Evolutionary conservation across 2,797 vertebrate species (phyloP).

Genomic region (Pseudopleuronectes americanus): DNA sequence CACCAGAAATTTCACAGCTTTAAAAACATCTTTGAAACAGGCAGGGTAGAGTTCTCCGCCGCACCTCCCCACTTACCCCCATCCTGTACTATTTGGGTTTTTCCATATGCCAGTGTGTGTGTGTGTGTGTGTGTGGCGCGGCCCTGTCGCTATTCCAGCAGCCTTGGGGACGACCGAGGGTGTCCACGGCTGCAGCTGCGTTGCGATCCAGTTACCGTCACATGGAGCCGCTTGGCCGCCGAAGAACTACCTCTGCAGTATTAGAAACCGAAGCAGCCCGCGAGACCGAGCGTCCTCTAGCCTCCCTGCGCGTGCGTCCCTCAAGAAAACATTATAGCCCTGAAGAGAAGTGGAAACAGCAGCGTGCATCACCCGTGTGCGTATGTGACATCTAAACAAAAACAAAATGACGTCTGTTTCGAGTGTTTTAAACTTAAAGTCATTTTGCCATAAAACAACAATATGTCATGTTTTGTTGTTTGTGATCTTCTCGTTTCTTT

Average conservation of each 20-base stretch:
- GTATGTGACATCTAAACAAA: background rate
- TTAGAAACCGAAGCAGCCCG: slow-evolving; percentile 78
- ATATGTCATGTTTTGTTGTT: background rate
- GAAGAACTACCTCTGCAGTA: slow-evolving; percentile 81
- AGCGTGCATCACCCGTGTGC: background rate
- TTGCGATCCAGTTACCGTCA: slow-evolving; percentile 82
- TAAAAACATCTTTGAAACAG: slow-evolving; percentile 85
- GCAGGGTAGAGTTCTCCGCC: slow-evolving; percentile 76
- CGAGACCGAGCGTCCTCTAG: slow-evolving; percentile 69
- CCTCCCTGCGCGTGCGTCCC: slow-evolving; percentile 33
- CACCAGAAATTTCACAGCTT: slow-evolving; percentile 81
- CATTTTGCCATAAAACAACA: background rate
- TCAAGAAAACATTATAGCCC: slow-evolving; percentile 40
- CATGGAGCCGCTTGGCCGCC: slow-evolving; percentile 77
- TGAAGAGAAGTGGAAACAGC: slow-evolving; percentile 30
- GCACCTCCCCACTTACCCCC: slow-evolving; percentile 63
- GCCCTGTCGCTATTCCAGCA: slow-evolving; percentile 68
- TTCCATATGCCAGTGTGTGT: slow-evolving; percentile 59
- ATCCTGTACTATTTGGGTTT: slow-evolving; percentile 74
- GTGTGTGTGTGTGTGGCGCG: slow-evolving; percentile 38
- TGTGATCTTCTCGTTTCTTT: background rate
- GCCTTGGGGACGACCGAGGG: slow-evolving; percentile 72
- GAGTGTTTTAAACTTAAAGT: background rate
- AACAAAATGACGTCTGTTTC: background rate
- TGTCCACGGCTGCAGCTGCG: slow-evolving; percentile 83